Evolutionary conservation across 2,797 vertebrate species (phyloP).

Genomic region (Lophius americanus): DNA sequence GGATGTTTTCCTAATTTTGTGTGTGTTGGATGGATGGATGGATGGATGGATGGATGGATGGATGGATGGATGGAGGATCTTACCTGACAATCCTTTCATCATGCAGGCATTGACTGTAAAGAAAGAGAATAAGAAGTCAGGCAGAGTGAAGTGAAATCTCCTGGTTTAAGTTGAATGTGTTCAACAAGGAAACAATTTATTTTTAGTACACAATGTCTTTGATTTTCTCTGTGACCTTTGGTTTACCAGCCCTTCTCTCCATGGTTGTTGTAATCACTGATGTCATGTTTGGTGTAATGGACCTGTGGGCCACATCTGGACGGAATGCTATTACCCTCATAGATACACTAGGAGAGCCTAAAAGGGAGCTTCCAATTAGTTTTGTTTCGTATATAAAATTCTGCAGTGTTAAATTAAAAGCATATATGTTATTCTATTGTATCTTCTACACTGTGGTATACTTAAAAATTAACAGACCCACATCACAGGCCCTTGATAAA

Average conservation of each 20-base stretch:
- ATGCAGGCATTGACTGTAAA: conserved; percentile 76
- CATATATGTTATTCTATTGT: no score
- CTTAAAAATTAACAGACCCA: no score
- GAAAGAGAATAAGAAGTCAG: conserved; percentile 26
- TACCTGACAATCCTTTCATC: conserved; percentile 74
- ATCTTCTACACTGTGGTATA: no score
- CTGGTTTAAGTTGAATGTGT: no score
- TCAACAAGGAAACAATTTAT: no score
- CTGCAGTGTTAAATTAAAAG: background rate
- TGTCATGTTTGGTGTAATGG: background rate
- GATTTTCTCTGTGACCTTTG: conserved; percentile 1
- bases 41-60: conserved; percentile 16
- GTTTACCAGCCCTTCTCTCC: background rate
- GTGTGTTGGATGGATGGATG: background rate
- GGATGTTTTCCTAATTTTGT: background rate
- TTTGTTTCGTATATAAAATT: background rate
- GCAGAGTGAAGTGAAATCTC: no score
- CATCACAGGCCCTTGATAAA: no score
- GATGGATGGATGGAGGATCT: conserved; percentile 37
- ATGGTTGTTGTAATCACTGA: background rate
- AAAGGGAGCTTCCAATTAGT: background rate
- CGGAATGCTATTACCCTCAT: background rate
- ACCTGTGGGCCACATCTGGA: background rate
- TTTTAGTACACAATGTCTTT: no score
- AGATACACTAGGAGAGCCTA: background rate